These are phyloP conservation scores for Ladona fulva DNA, from an alignment of 1,140 invertebrate genomes.

Conservation along the genomic window DNA sequence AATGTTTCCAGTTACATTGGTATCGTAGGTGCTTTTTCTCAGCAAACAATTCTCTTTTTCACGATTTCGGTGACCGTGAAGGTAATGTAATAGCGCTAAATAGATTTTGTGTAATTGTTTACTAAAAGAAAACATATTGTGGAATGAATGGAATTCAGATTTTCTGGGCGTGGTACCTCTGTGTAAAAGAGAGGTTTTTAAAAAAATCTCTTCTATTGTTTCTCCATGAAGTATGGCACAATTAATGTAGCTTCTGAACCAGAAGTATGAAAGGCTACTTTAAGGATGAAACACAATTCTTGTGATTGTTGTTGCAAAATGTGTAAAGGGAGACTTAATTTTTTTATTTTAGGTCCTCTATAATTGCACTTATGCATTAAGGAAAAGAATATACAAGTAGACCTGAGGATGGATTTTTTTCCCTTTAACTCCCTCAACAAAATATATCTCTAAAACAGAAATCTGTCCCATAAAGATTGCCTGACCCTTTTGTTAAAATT, in stretches of 20 bases:
- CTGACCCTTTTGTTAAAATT: not conserved
- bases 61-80: not conserved
- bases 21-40: conserved; percentile 1
- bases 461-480: not conserved
- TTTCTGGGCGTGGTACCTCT: not conserved
- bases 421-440: not conserved
- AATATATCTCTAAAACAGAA: too few relatives aligned
- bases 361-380: not conserved
- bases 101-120: conserved; percentile 11
- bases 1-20: conserved; percentile 6
- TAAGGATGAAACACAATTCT: not conserved
- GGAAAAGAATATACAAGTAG: not conserved
- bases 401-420: not conserved
- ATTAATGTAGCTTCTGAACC: not conserved
- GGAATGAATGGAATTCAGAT: not conserved
- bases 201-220: not conserved
- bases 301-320: not conserved
- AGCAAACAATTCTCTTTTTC: conserved; percentile 2
- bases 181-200: not conserved
- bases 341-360: not conserved
- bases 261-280: not conserved
- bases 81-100: conserved; percentile 6
- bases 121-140: not conserved
- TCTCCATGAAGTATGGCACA: not conserved
- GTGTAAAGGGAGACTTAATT: not conserved